Percentiles rank a stretch among this genome's conserved stretches.
phyloP scores from a whole-genome alignment of 2,113 vertebrate species.

The Piprites chloris region DNA sequence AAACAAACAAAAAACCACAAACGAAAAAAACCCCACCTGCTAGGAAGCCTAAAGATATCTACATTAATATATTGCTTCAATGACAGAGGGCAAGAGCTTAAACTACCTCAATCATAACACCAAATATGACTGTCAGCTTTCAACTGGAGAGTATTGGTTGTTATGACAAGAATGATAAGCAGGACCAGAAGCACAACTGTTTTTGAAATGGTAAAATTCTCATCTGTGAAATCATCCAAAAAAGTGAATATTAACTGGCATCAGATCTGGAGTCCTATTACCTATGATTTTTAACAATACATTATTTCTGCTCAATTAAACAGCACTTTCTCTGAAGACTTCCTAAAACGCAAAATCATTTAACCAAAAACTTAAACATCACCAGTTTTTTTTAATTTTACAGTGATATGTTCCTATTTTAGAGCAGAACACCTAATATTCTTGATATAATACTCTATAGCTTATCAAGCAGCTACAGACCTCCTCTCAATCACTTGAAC shows the following conservation, averaged over 20 bases:
- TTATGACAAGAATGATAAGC: background rate
- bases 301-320: background rate
- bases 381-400: background rate
- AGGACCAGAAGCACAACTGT: background rate
- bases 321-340: background rate
- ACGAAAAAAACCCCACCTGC: background rate
- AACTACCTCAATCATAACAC: background rate
- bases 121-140: background rate
- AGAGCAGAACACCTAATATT: background rate
- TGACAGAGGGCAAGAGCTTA: background rate
- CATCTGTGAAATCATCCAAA: background rate
- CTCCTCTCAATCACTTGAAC: background rate
- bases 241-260: background rate
- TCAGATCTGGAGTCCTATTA: background rate
- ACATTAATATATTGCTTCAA: background rate
- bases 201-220: background rate
- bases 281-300: background rate
- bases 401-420: background rate
- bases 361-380: background rate
- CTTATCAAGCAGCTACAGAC: background rate
- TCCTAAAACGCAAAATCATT: background rate
- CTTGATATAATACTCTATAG: background rate
- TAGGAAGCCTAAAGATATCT: background rate
- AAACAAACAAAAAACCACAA: background rate
- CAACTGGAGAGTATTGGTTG: background rate